Evolutionary conservation across 35 echinoderm and acorn worm genomes (phyloP), one percentile per base, ranked within the genome.

Genomic region (Heliocidaris erythrogramma): DNA sequence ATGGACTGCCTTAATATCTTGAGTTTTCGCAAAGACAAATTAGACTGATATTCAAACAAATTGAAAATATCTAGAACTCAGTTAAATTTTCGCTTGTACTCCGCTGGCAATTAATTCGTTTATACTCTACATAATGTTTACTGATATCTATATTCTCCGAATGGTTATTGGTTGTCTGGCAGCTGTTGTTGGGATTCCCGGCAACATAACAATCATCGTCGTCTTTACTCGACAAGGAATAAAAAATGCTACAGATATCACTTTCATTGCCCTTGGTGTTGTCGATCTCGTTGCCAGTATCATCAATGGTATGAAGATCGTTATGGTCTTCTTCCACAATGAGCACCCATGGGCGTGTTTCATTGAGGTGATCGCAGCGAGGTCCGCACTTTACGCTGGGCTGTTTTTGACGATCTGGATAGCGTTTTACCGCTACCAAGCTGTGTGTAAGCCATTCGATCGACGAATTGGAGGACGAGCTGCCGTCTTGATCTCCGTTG

Each of bases 251-350:
- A 87, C 85, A 30, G 85, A 87, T 42, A 30, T 87, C 85, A 31
- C 85, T 12, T 31, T 87, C 85, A 87, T 87, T 30, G 85, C 85
- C 85, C 29, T 87, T 4, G 85, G 10, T 24, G 85, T 87, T 30
- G 85, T 87, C 85, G 85, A 87, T 30, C n/a, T 87, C 85, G 12
- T 87, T 30, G 85, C 29, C 85, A 87, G 85, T 87, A 14, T 87
- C 85, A 87, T 87, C 32, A 87, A 30, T 21, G 85, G 29, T 11
- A 87, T 42, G 85, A 42, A 87, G 85, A 87, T 87, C 85, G 85
- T 87, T 2, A 87, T 87, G 85, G 85, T 87, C 3, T 87, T 87
- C 29, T 87, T 30, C 17, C 85, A 87, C 85, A 30, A 30, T 42
- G 32, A 42, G n/a, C 29, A 30, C 11, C 85, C 32, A 30, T 87